Evolutionary conservation across 2,888 invertebrate species (phyloP), one percentile per base, ranked within the genome.

Genomic region (Harmothoe impar): DNA sequence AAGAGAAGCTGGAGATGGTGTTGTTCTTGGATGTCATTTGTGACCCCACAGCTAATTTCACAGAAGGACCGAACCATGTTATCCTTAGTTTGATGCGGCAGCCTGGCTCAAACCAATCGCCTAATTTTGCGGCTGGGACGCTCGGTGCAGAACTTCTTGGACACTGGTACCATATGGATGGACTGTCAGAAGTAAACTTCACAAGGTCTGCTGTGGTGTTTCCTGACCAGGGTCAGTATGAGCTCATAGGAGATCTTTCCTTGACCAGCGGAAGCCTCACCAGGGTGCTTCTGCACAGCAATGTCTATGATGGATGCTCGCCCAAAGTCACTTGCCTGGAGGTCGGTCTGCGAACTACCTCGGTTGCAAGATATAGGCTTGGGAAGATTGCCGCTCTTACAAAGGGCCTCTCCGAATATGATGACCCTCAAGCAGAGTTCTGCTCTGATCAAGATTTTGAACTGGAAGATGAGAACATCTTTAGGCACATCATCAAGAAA

Each of bases 201-300:
- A 51, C 84, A 0, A 23, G 15, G 33, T 25, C 43, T 23, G 23
- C 35, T 35, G 51, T 84, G n/a, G 23, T n/a, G 15, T 51, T 84
- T 43, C 84, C 84, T 12, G 84, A 84, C 10, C 51, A 84, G 10
- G 84, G 84, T n/a, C 84, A 25, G 43, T 84, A 51, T 43, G 84
- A 84, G 20, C 25, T 17, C 33, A 23, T 35, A 23, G 43, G 17
- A 35, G 84, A 84, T 35, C 10, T 15, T 17, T 33, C 29, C 3
- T 23, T 84, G 84, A 84, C 35, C 23, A 35, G n/a, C 20, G 43
- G 20, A 20, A 35, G 51, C 10, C 35, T 84, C 0, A 3, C 33
- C 0, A 17, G 84, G 43, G 43, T 84, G 5, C 51, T 35, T 35
- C 51, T 84, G 1, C 29, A 84, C 25, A 84, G 43, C 25, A 84